Evolutionary conservation across 2,888 invertebrate species (phyloP).

Genomic region (Calliopum simillimum): DNA sequence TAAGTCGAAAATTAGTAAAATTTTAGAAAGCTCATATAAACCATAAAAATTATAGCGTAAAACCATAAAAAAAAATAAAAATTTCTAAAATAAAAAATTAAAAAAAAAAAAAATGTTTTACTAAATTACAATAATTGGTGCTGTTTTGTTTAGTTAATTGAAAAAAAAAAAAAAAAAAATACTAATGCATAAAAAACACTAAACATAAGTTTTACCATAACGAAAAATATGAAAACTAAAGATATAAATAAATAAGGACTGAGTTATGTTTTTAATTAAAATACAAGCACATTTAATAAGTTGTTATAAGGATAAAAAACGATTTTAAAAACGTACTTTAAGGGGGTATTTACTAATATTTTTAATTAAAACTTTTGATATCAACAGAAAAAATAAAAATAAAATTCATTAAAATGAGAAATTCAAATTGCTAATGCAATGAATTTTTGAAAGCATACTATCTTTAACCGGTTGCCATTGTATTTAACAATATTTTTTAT

Average conservation of each 20-base stretch:
- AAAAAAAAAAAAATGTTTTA: conserved; percentile 5
- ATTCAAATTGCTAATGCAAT: no score
- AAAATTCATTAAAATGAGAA: no score
- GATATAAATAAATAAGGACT: neutral
- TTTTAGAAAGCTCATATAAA: conserved; percentile 14
- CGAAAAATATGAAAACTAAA: conserved; percentile 18
- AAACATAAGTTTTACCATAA: conserved; percentile 6
- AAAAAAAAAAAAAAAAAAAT: conserved; percentile 4
- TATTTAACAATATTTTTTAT: no score
- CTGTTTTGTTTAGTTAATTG: conserved; percentile 22
- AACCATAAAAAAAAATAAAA: conserved; percentile 11
- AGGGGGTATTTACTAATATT: no score
- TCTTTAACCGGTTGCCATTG: no score
- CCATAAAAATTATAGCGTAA: neutral
- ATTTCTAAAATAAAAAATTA: neutral
- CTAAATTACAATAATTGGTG: conserved; percentile 26
- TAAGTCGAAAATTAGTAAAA: conserved; percentile 7
- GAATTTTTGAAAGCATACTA: no score
- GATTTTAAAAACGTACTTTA: no score
- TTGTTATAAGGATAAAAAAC: no score
- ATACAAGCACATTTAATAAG: neutral
- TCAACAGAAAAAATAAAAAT: no score
- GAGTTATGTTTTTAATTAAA: neutral
- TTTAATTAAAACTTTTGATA: no score
- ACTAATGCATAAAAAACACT: neutral